Base-by-base conservation (phyloP, 2,797 vertebrate genomes). In the Pseudochirops corinnae region DNA sequence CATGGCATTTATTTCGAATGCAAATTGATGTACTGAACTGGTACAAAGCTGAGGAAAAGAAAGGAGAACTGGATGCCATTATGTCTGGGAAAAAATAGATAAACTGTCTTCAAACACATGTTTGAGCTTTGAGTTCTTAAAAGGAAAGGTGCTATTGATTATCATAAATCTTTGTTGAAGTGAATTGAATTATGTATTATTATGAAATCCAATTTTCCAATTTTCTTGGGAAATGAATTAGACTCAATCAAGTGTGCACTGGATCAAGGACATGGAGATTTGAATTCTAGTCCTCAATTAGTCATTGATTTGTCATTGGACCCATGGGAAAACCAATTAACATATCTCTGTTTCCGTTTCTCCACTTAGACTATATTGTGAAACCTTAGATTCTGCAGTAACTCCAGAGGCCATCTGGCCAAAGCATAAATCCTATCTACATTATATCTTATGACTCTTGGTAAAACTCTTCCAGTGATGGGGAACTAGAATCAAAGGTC, bases 1-100 rank as follows among this genome's bases (percentile, higher is more conserved):
- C 29, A 92, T 31, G 91, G 9, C 56, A 26, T 93, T 95, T 94
- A 58, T 62, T 95, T 67, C 82, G 46, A 87, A 95, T 60, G 21
- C 26, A 94, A 96, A 94, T 96, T 91, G 91, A 96, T 91, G 93
- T 94, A 55, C 53, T 94, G 82, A 91, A 29, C 55, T 95, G 55
- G 29, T 90, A 92, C 14, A 60, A 92, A 46, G 53, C 93, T 24
- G 39, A 56, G n/a, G 58, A 91, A 55, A 39, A 93, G 50, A 92
- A 26, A 94, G 29, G 28, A 91, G n/a, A 55, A 29, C 46, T 94
- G 24, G 50, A 94, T 92, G 57, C 55, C 74, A 56, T 95, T 56
- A 29, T 6, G 7, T 21, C 55, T 53, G 13, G 92, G 4, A 67
- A 57, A 67, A 95, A 96, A 92, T 87, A 94, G 92, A 91, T 10